These are phyloP conservation scores for Marcusenius ussheri DNA, from an alignment of 2,113 vertebrate species.

Conservation along the genomic window DNA sequence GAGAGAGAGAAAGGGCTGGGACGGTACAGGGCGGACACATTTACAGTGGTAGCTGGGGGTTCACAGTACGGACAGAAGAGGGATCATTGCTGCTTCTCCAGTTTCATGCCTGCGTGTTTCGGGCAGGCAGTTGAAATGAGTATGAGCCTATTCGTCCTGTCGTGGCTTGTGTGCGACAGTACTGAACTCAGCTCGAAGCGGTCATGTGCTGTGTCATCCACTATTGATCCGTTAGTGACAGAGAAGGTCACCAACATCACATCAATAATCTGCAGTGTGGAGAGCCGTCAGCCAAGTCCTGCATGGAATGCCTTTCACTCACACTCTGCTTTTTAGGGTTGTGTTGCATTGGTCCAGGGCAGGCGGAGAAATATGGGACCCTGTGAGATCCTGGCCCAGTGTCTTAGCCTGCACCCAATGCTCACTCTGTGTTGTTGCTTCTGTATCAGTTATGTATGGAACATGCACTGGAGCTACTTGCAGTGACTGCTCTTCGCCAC, in stretches of 20 bases:
- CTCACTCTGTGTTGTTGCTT: background rate
- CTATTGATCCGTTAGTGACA: background rate
- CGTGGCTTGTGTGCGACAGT: background rate
- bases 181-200: background rate
- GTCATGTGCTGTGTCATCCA: background rate
- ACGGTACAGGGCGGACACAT: background rate
- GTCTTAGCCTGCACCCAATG: background rate
- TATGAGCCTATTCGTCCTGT: background rate
- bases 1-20: background rate
- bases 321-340: background rate
- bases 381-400: background rate
- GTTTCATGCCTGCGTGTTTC: background rate
- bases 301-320: background rate
- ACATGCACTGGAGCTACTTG: background rate
- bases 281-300: background rate
- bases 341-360: background rate
- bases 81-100: background rate
- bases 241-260: background rate
- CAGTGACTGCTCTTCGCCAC: slow-evolving; percentile 4
- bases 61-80: background rate
- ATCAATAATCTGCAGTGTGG: slow-evolving; percentile 1
- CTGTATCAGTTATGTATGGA: background rate
- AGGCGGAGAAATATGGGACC: background rate
- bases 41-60: background rate
- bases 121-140: background rate